These are phyloP conservation scores for Caenorhabditis wallacei DNA, from an alignment of 2,888 invertebrate genomes.

Conservation along the genomic window DNA sequence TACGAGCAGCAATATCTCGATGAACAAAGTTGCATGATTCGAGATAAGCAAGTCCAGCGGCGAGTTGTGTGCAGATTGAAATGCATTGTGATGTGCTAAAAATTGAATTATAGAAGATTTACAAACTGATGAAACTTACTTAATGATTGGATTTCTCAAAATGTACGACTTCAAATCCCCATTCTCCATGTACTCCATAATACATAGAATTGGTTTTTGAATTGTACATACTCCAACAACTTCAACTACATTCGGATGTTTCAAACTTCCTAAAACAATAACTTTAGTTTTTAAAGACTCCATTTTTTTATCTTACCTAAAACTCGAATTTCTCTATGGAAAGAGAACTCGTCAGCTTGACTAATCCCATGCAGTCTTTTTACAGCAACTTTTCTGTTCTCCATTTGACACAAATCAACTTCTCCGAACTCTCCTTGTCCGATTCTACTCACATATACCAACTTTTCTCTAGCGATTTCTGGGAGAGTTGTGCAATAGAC, in stretches of 20 bases:
- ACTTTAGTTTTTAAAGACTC: neutral
- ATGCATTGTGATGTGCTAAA: conserved; percentile 68
- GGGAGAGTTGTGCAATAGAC: conserved; percentile 73
- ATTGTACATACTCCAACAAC: conserved; percentile 75
- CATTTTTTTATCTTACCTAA: conserved; percentile 44
- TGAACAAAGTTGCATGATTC: conserved; percentile 93
- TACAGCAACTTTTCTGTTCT: conserved; percentile 71
- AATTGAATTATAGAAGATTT: neutral
- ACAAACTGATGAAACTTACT: conserved; percentile 45
- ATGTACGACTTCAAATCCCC: conserved; percentile 90
- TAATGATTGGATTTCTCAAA: conserved; percentile 50
- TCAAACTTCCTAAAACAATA: conserved; percentile 66
- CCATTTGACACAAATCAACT: conserved; percentile 75
- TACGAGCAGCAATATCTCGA: conserved; percentile 87
- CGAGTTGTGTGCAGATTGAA: conserved; percentile 86
- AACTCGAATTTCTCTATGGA: conserved; percentile 77
- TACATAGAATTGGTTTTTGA: conserved; percentile 88
- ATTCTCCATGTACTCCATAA: conserved; percentile 93
- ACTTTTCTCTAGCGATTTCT: conserved; percentile 80
- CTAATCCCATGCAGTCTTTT: conserved; percentile 71
- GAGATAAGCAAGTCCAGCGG: conserved; percentile 93
- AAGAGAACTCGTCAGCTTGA: conserved; percentile 72
- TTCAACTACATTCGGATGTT: conserved; percentile 79
- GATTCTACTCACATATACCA: conserved; percentile 90
- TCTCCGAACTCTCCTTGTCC: conserved; percentile 78